These are phyloP conservation scores for Carlito syrichta DNA, from an alignment of 2,113 vertebrate genomes.

Conservation along the genomic window DNA sequence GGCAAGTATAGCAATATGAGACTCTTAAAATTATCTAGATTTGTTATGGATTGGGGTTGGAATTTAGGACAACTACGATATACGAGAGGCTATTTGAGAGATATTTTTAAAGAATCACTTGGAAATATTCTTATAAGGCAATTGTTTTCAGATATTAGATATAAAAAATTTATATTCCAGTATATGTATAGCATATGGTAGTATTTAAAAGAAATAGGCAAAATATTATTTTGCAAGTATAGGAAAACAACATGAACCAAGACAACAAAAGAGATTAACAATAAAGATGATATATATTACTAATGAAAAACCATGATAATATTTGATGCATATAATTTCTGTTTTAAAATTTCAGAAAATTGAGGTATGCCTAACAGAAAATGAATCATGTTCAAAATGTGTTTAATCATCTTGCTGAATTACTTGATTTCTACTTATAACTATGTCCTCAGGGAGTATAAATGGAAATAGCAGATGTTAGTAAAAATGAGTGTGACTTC, in stretches of 20 bases:
- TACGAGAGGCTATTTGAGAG: not conserved
- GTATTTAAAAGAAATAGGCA: not conserved
- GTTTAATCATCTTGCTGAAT: constrained; percentile 19
- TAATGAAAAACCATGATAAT: not conserved
- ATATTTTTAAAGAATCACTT: not conserved
- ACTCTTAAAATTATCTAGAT: not conserved
- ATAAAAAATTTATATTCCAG: constrained; percentile 1
- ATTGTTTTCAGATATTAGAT: not conserved
- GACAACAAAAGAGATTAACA: not conserved
- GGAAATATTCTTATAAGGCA: not conserved
- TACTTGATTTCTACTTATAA: constrained; percentile 29
- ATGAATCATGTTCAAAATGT: not conserved
- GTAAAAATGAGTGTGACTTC: constrained; percentile 36
- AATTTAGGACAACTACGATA: not conserved
- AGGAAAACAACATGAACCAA: not conserved
- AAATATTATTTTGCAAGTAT: not conserved
- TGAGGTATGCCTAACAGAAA: not conserved
- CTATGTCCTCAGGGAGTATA: not conserved
- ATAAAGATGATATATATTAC: not conserved
- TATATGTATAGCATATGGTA: not conserved
- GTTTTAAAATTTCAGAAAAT: not conserved
- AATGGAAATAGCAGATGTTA: constrained; percentile 33
- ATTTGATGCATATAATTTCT: not conserved
- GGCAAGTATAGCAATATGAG: not conserved
- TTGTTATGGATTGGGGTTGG: not conserved